Conservation (phyloP, 2,797 vertebrate genomes). For the Gallinago nigripennis region DNA sequence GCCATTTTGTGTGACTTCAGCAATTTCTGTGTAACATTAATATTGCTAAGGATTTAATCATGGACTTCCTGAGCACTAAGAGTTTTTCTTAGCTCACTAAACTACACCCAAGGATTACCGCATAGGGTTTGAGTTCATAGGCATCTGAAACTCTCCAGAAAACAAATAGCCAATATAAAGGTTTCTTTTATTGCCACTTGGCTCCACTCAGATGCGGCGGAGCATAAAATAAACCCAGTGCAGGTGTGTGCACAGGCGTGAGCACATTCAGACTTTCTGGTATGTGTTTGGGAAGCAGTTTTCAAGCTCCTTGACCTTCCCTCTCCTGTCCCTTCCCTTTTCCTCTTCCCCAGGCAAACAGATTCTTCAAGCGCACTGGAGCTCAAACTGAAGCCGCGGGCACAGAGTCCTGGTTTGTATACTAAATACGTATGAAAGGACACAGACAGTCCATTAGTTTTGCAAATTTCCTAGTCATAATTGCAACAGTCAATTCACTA, state of each 20-base stretch:
- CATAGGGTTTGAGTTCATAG: background rate
- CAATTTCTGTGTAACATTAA: background rate
- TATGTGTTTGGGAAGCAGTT: background rate
- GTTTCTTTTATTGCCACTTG: background rate
- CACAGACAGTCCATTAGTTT: background rate
- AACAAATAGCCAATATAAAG: background rate
- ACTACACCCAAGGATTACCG: background rate
- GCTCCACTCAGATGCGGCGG: background rate
- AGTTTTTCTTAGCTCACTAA: background rate
- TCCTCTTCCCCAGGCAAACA: background rate
- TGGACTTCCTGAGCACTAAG: background rate
- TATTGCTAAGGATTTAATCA: background rate
- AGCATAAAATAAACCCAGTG: background rate
- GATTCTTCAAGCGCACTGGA: background rate
- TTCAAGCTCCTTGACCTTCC: background rate
- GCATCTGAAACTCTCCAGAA: background rate
- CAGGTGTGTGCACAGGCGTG: background rate
- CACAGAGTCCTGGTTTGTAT: background rate
- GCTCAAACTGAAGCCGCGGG: background rate
- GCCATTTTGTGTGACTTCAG: background rate
- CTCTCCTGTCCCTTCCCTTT: background rate
- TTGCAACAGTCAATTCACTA: background rate
- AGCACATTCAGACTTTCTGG: background rate
- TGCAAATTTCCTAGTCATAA: background rate
- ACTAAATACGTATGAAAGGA: background rate